Conservation (phyloP, 92 coral and sea anemone genomes). For the Siderastrea radians region DNA sequence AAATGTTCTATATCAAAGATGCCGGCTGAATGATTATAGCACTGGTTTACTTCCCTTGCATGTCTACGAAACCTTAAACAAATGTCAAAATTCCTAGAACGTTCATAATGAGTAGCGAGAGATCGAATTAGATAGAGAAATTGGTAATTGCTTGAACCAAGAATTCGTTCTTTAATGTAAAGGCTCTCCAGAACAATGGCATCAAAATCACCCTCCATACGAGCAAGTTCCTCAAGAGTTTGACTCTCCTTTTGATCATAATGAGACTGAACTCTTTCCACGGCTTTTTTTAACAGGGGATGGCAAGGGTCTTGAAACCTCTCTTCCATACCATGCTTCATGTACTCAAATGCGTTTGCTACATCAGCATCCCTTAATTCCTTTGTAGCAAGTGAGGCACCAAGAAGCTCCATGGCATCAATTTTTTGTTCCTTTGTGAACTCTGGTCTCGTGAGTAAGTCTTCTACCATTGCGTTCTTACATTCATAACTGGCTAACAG, state of each 20-base stretch:
- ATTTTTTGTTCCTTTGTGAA: not conserved
- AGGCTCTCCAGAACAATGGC: not conserved
- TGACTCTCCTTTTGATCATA: conserved; percentile 23
- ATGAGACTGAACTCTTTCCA: conserved; percentile 64
- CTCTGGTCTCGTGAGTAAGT: conserved; percentile 43
- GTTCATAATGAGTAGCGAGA: not conserved
- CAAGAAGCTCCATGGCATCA: conserved; percentile 71
- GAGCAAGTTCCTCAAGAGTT: not conserved
- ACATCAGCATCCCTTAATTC: conserved; percentile 13
- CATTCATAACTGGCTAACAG: conserved; percentile 76
- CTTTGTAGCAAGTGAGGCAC: not conserved
- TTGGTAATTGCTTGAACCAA: not conserved
- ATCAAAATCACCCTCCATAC: not conserved
- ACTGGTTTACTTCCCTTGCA: not conserved
- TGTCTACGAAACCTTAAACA: not conserved
- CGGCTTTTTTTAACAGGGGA: not conserved
- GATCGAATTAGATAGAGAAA: not conserved
- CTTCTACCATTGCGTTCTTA: conserved; percentile 73
- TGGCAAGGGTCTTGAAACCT: no score
- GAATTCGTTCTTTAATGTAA: not conserved
- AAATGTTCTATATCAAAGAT: not conserved
- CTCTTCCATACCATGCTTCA: no score
- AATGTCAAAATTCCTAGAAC: not conserved
- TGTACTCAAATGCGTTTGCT: not conserved
- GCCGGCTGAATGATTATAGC: not conserved